Evolutionary conservation across 2,888 invertebrate genomes (phyloP).

Genomic region (Nezara viridula): DNA sequence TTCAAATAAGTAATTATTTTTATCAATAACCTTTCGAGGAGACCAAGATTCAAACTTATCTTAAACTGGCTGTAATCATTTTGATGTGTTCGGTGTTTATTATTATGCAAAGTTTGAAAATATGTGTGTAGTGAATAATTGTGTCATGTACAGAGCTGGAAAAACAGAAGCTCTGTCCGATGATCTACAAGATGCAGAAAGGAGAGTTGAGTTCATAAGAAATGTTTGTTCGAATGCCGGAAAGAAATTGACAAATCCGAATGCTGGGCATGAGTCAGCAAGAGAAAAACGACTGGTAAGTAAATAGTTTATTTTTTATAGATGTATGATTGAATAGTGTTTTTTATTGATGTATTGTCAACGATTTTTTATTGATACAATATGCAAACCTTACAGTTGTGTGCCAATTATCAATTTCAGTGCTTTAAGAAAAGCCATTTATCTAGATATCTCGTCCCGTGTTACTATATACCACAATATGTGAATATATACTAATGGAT

Average conservation of each 20-base stretch:
- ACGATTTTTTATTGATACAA: too few relatives aligned
- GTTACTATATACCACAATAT: too few relatives aligned
- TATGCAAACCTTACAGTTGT: neutral
- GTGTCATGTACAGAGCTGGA: slow-evolving; percentile 77
- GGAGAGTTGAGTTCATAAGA: slow-evolving; percentile 84
- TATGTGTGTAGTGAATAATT: slow-evolving; percentile 3
- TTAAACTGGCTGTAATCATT: neutral
- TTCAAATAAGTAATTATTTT: neutral
- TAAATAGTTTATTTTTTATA: slow-evolving; percentile 46
- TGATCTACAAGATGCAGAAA: slow-evolving; percentile 86
- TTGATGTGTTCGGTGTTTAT: slow-evolving; percentile 23
- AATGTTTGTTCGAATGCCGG: slow-evolving; percentile 73
- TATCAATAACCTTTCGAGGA: neutral
- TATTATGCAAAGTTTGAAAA: neutral
- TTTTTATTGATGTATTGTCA: neutral
- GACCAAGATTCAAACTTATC: neutral
- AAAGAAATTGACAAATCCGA: slow-evolving; percentile 69
- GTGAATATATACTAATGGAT: neutral
- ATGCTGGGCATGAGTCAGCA: slow-evolving; percentile 73
- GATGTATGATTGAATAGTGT: neutral
- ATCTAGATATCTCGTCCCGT: neutral
- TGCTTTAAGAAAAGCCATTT: neutral
- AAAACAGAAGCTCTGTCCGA: slow-evolving; percentile 87
- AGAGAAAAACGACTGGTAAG: slow-evolving; percentile 80
- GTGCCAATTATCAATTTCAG: neutral